Conservation (phyloP, 2,797 vertebrate genomes). For the Xiphophorus birchmanni region DNA sequence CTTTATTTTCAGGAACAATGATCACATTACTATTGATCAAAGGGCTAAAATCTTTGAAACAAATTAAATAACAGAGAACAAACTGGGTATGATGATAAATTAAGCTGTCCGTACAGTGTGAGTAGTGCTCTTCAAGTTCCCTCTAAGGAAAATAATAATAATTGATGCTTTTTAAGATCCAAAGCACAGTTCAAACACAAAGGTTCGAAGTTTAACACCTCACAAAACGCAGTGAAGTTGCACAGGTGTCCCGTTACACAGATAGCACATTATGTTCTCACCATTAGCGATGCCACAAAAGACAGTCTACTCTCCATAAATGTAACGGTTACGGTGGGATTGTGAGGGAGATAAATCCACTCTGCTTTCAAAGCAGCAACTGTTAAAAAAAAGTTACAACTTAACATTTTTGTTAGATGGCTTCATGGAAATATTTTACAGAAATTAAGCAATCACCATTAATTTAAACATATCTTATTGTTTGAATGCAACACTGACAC, state of each 20-base stretch:
- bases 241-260: background rate
- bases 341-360: background rate
- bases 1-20: slow-evolving; percentile 19
- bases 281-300: background rate
- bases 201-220: background rate
- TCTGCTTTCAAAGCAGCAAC: background rate
- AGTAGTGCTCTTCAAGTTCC: slow-evolving; percentile 9
- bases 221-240: background rate
- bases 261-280: background rate
- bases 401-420: background rate
- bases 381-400: background rate
- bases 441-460: background rate
- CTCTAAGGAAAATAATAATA: background rate
- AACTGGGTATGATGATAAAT: slow-evolving; percentile 14
- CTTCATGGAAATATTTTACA: background rate
- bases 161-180: background rate
- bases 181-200: background rate
- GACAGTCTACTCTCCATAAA: background rate
- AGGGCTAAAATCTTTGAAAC: slow-evolving; percentile 16
- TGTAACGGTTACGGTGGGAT: background rate
- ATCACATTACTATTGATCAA: slow-evolving; percentile 52
- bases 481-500: background rate
- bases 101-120: slow-evolving; percentile 6
- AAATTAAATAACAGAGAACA: slow-evolving; percentile 12
- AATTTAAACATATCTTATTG: background rate